These are phyloP conservation scores for Phthorimaea operculella DNA, from an alignment of 1,140 invertebrate genomes.

Conservation along the genomic window DNA sequence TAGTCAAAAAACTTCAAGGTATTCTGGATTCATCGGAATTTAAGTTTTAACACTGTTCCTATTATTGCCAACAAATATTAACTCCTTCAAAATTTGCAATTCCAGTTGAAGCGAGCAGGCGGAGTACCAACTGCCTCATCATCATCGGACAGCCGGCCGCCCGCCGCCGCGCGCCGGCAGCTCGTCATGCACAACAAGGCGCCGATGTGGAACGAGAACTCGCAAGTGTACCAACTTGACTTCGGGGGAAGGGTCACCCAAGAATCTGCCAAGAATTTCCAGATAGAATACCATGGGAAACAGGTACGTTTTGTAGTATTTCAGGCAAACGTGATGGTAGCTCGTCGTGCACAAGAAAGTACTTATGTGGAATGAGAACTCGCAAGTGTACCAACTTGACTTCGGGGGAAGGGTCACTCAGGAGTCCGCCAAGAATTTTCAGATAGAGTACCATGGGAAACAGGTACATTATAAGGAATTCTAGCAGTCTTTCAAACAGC, in stretches of 20 bases:
- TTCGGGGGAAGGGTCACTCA: too few relatives aligned
- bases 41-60: too few relatives aligned
- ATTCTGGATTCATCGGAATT: too few relatives aligned
- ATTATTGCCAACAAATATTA: too few relatives aligned
- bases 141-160: background rate
- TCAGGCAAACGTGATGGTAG: slow-evolving; percentile 72
- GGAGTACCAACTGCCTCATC: background rate
- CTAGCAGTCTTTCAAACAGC: too few relatives aligned
- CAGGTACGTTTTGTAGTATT: slow-evolving; percentile 75
- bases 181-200: slow-evolving; percentile 99
- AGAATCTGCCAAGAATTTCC: slow-evolving; percentile 99
- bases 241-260: slow-evolving; percentile 99
- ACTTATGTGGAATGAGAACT: slow-evolving; percentile 66
- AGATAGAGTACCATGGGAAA: slow-evolving; percentile 98
- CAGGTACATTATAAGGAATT: too few relatives aligned
- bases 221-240: slow-evolving; percentile 98
- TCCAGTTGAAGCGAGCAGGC: slow-evolving; percentile 43
- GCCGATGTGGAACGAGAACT: slow-evolving; percentile 99
- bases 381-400: too few relatives aligned
- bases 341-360: slow-evolving; percentile 95
- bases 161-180: slow-evolving; percentile 63
- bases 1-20: too few relatives aligned
- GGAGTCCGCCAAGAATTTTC: too few relatives aligned
- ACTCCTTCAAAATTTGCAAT: background rate
- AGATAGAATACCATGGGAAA: slow-evolving; percentile 97